A percentile compares a stretch with the other conserved stretches of the same genome.
Conservation (phyloP, 2,888 invertebrate genomes). For the Harpalus rufipes region DNA sequence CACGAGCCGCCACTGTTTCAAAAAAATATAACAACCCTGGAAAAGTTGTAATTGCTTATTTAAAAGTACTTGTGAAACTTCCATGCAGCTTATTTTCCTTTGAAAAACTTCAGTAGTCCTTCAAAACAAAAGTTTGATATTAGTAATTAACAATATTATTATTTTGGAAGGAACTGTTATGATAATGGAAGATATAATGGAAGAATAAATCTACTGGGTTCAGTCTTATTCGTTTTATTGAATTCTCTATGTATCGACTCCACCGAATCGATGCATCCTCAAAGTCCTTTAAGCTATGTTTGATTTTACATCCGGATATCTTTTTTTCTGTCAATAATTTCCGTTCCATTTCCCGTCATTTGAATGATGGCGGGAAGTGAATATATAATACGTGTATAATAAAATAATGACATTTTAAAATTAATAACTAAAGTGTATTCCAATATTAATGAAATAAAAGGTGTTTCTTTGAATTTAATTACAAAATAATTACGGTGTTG, state of each 20-base stretch:
- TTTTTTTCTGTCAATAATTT: slow-evolving; percentile 50
- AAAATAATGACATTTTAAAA: not conserved
- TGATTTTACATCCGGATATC: slow-evolving; percentile 19
- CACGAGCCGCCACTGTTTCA: too few species aligned
- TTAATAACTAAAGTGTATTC: not conserved
- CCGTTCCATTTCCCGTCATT: slow-evolving; percentile 54
- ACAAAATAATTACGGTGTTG: too few species aligned
- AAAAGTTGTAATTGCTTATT: slow-evolving; percentile 41
- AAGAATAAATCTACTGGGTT: too few species aligned
- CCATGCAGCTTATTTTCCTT: slow-evolving; percentile 17
- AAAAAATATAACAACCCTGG: slow-evolving; percentile 14
- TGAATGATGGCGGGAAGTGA: slow-evolving; percentile 20
- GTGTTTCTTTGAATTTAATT: too few species aligned
- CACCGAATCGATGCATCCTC: not conserved
- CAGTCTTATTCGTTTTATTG: too few species aligned
- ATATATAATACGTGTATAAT: not conserved
- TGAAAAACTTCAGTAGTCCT: slow-evolving; percentile 7
- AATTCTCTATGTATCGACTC: too few species aligned
- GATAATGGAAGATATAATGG: too few species aligned
- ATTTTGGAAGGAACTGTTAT: too few species aligned
- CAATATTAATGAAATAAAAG: too few species aligned
- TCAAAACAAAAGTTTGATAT: slow-evolving; percentile 18
- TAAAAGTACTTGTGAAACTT: slow-evolving; percentile 30
- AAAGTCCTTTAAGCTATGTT: not conserved
- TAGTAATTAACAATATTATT: slow-evolving; percentile 18